Evolutionary conservation across 2,797 vertebrate species (phyloP), one percentile per base, ranked within the genome.

Genomic region (Streptopelia turtur): DNA sequence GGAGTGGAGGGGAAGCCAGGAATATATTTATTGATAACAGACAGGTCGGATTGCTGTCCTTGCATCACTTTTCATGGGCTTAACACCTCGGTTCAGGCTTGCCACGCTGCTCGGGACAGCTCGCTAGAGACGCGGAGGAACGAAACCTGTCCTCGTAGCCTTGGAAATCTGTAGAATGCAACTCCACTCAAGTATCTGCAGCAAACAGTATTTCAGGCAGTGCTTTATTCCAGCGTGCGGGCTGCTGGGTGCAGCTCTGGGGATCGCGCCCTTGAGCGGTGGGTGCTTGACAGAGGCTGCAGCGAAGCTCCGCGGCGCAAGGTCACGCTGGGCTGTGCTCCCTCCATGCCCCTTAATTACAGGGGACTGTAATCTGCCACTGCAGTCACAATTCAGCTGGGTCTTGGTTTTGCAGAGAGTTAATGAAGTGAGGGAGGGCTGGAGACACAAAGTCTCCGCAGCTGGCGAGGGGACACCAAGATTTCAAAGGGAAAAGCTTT

Each of bases 381-480:
- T 43, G 90, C 91, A 87, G 83, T 21, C 92, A 28, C 94, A 45
- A 22, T 77, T 82, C 68, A 41, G 90, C 74, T 14, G 90, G 86
- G 84, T 92, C 92, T 79, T 60, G 94, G 85, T 94, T 92, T 75
- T 80, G 87, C 71, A 75, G 92, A 64, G 90, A 93, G 93, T 87
- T 95, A 95, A 95, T 89, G 94, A 95, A 90, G 93, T 93, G 94
- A 92, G 89, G 90, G 92, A 95, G 88, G 81, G 61, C 74, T 94
- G 96, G 96, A 95, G 94, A 96, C 96, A 95, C 75, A 45, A 92
- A 84, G 93, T 96, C 94, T 96, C 95, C 85, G 91, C 87, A 96
- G 96, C 96, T 94, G 94, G 94, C 82, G 0, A n/a, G 87, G 91
- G 93, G 93, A 93, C 87, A 86, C 69, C 4, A 4, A n/a, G 79